Evolutionary conservation across 1,140 invertebrate genomes (phyloP).

Genomic region (Saccostrea cuccullata): DNA sequence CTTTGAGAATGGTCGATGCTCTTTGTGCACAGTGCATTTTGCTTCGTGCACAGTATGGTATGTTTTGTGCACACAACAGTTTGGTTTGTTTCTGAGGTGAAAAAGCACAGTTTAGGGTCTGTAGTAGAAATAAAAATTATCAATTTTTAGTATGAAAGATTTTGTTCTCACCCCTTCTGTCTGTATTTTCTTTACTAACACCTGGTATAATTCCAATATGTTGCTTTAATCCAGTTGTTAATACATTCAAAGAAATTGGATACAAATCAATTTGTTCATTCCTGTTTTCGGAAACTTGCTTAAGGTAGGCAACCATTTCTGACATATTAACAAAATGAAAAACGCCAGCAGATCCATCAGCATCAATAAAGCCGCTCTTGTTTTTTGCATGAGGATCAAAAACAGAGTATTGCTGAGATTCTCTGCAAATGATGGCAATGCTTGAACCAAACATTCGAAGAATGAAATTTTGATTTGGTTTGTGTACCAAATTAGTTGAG

Average conservation of each 20-base stretch:
- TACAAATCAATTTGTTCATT: neutral
- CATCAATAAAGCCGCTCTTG: neutral
- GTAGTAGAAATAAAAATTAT: too few species aligned
- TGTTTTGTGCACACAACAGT: too few species aligned
- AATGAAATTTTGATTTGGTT: neutral
- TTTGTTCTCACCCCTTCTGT: too few species aligned
- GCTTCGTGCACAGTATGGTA: too few species aligned
- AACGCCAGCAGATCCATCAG: neutral
- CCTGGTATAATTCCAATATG: too few species aligned
- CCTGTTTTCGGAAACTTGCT: neutral
- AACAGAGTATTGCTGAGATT: neutral
- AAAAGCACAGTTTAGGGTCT: too few species aligned
- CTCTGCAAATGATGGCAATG: neutral
- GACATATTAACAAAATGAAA: neutral
- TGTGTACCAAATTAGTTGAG: neutral
- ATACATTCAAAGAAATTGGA: neutral
- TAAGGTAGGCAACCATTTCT: neutral
- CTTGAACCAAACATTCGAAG: neutral
- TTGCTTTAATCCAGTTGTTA: neutral
- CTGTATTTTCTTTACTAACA: too few species aligned
- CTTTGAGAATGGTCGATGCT: too few species aligned
- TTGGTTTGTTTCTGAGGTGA: too few species aligned
- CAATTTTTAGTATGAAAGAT: too few species aligned
- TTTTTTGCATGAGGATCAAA: neutral
- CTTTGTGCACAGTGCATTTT: too few species aligned